Percentiles rank a stretch among this genome's conserved stretches.
Conservation (phyloP, 2,797 vertebrate species). For the Rhinichthys osculus region DNA sequence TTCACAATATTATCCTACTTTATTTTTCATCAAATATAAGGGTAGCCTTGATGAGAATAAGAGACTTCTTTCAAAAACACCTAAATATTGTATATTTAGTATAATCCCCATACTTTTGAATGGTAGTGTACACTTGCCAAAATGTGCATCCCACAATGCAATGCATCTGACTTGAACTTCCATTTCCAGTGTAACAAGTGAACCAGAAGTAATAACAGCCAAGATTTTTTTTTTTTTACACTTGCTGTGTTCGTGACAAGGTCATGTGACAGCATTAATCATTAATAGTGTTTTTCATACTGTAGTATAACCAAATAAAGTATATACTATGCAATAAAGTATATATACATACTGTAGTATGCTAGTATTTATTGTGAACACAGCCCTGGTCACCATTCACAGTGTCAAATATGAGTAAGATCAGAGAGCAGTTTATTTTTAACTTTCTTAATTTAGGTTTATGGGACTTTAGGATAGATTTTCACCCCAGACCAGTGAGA, state of each 20-base stretch:
- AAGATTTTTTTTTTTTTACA: not conserved
- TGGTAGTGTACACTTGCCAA: not conserved
- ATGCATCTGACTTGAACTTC: not conserved
- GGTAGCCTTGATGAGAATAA: not conserved
- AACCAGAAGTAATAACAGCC: no score
- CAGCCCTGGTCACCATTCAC: not conserved
- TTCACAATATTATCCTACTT: not conserved
- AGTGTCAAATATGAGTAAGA: not conserved
- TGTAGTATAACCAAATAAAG: not conserved
- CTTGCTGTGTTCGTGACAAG: not conserved
- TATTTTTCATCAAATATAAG: not conserved
- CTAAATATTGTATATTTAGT: no score
- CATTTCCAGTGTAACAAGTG: not conserved
- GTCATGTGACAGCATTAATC: no score
- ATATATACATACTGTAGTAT: not conserved
- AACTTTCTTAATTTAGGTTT: not conserved
- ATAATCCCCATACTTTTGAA: not conserved
- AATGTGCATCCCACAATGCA: not conserved
- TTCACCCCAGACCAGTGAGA: not conserved
- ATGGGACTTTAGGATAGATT: slow-evolving; percentile 8
- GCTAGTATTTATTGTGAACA: not conserved
- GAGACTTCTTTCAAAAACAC: not conserved
- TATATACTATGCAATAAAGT: not conserved
- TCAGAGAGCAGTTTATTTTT: not conserved
- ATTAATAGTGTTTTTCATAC: not conserved